phyloP scores from a whole-genome alignment of 2,113 vertebrate species.

The Hydrochoerus hydrochaeris region DNA sequence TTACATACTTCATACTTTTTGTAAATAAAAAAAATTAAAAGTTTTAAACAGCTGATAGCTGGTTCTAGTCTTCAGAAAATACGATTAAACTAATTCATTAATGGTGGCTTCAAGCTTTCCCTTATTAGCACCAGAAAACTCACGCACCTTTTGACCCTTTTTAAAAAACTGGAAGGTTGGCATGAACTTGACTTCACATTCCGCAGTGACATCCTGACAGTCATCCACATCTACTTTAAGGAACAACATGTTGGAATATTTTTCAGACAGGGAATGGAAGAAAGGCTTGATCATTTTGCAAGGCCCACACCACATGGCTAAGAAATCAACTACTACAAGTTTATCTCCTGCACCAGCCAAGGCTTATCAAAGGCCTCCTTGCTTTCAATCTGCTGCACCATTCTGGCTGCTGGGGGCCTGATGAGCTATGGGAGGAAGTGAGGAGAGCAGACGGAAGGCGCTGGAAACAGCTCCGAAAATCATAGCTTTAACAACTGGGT shows the following conservation, averaged over 20 bases:
- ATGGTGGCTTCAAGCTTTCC: conserved; percentile 88
- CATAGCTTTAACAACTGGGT: conserved; percentile 29
- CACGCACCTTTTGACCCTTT: conserved; percentile 88
- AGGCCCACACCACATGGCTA: conserved; percentile 94
- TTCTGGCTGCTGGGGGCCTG: conserved; percentile 44
- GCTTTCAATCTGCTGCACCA: conserved; percentile 83
- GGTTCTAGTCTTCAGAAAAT: conserved; percentile 56
- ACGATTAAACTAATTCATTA: conserved; percentile 80
- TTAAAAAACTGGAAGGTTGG: conserved; percentile 97
- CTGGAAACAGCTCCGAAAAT: rapidly evolving
- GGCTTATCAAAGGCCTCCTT: conserved; percentile 83
- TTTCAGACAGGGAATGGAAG: conserved; percentile 85
- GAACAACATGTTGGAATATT: conserved; percentile 89
- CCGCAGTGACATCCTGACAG: conserved; percentile 88
- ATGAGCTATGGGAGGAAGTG: rapidly evolving
- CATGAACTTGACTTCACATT: conserved; percentile 91
- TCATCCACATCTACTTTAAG: conserved; percentile 96
- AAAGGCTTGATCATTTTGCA: conserved; percentile 90
- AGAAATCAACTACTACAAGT: conserved; percentile 95
- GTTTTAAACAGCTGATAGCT: conserved; percentile 78
- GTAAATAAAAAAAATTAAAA: conserved; percentile 84
- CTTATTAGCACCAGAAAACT: conserved; percentile 89
- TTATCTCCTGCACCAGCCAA: conserved; percentile 86
- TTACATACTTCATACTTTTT: conserved; percentile 73
- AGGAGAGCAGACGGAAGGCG: rapidly evolving